Evolutionary conservation across 2,113 vertebrate species (phyloP).

Genomic region (Apistogramma diplotaenia): DNA sequence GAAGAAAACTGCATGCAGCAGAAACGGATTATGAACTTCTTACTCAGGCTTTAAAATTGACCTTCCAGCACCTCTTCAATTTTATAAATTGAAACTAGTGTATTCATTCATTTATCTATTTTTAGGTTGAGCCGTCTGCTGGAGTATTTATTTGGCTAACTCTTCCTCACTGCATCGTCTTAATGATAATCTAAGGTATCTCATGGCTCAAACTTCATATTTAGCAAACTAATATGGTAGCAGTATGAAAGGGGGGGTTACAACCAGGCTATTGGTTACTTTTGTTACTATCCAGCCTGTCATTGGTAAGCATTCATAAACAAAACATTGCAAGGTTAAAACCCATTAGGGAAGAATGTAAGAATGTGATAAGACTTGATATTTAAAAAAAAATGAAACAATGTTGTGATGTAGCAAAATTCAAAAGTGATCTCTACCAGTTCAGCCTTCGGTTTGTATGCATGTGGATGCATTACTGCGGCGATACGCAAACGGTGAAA

Average conservation of each 20-base stretch:
- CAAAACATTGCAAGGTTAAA: not conserved
- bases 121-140: not conserved
- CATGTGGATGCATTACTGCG: constrained; percentile 6
- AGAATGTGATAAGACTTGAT: not conserved
- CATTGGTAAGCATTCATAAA: not conserved
- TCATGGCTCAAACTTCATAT: too few relatives aligned
- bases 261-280: not conserved
- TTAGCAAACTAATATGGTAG: too few relatives aligned
- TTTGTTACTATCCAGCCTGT: not conserved
- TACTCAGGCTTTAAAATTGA: not conserved
- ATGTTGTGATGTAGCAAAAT: not conserved
- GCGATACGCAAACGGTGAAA: constrained; percentile 14
- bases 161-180: not conserved
- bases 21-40: not conserved
- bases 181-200: not conserved
- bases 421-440: not conserved
- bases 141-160: not conserved
- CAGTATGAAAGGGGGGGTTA: too few relatives aligned
- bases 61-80: not conserved
- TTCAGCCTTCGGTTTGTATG: not conserved
- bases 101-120: not conserved
- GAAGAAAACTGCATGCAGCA: not conserved
- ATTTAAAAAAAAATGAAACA: not conserved
- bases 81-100: not conserved
- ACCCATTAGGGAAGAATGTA: not conserved